Percentiles rank a stretch among this genome's conserved stretches.
phyloP scores from a whole-genome alignment of 2,888 invertebrate species.

The Tethea ocularis region DNA sequence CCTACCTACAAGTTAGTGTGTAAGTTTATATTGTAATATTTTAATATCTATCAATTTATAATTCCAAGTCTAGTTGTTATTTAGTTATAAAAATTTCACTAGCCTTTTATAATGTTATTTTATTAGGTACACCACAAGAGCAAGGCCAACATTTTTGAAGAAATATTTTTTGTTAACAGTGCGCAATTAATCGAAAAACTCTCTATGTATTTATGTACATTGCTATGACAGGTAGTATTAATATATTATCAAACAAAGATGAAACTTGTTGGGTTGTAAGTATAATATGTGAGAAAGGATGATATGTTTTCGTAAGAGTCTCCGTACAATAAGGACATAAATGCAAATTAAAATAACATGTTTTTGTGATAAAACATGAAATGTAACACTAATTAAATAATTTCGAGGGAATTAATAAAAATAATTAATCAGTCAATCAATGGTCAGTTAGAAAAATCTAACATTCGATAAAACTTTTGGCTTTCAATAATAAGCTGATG shows the following conservation, averaged over 20 bases:
- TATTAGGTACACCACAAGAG: slow-evolving; percentile 67
- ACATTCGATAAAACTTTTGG: too few species aligned
- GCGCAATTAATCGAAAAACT: slow-evolving; percentile 37
- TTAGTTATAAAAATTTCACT: slow-evolving; percentile 83
- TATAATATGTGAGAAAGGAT: slow-evolving; percentile 47
- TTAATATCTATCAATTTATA: slow-evolving; percentile 69
- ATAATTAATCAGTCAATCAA: too few species aligned
- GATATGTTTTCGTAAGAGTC: slow-evolving; percentile 73
- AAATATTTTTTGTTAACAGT: slow-evolving; percentile 44
- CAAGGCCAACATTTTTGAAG: slow-evolving; percentile 72
- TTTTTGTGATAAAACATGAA: too few species aligned
- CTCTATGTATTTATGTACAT: slow-evolving; percentile 10
- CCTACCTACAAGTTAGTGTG: slow-evolving; percentile 19
- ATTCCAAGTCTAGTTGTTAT: slow-evolving; percentile 78
- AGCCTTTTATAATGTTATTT: slow-evolving; percentile 79
- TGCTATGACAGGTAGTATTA: too few species aligned
- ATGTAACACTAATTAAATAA: too few species aligned
- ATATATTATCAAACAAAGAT: too few species aligned
- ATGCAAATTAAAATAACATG: not conserved
- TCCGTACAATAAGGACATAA: slow-evolving; percentile 50
- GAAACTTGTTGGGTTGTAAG: not conserved
- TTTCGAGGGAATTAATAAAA: too few species aligned
- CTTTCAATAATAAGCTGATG: too few species aligned
- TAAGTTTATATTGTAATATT: slow-evolving; percentile 47
- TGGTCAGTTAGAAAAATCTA: too few species aligned